Evolutionary conservation across 2,797 vertebrate genomes (phyloP), one percentile per base, ranked within the genome.

Genomic region (Mastacembelus armatus): DNA sequence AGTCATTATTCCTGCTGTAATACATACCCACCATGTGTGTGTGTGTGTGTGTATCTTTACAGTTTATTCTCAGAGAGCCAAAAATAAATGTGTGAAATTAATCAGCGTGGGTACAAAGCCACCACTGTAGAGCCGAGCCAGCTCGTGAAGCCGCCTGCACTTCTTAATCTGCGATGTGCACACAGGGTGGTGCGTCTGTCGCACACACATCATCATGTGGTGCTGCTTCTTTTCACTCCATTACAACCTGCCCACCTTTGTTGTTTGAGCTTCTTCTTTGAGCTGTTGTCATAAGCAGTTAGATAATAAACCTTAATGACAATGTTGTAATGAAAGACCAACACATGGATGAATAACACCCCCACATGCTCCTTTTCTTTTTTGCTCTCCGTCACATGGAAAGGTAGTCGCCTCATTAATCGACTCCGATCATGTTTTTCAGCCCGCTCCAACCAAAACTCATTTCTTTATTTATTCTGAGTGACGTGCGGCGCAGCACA

Each of bases 391-490:
- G 0, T 9, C 50, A 14, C 6, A 4, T 30, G 69, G 61, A 58
- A 14, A 66, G 42, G 43, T 22, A 56, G 29, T 22, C 3, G 15
- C 61, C 43, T 66, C 73, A 49, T 66, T 70, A 50, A 70, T 66
- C 63, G 42, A 8, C 63, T 66, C 19, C 56, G 39, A 22, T 51
- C 61, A 3, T 10, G 42, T 45, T 65, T 38, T 47, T 45, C 51
- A 39, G 63, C 19, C 15, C 5, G 7, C 33, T 60, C 64, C 50
- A 19, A 24, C n/a, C 61, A 6, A 69, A 86, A 83, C 52, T 76
- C 63, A 62, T 89, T 74, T 78, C 77, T 88, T 58, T 83, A 67
- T 84, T 88, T 89, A 85, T 75, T 74, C 82, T 73, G 70, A 24
- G 42, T 81, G 86, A 78, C 79, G 84, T 18, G 43, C 7, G 26